Percentiles rank a stretch among this genome's conserved stretches.
Evolutionary conservation across 1,140 invertebrate species (phyloP).

Genomic region (Drosophila pandora): DNA sequence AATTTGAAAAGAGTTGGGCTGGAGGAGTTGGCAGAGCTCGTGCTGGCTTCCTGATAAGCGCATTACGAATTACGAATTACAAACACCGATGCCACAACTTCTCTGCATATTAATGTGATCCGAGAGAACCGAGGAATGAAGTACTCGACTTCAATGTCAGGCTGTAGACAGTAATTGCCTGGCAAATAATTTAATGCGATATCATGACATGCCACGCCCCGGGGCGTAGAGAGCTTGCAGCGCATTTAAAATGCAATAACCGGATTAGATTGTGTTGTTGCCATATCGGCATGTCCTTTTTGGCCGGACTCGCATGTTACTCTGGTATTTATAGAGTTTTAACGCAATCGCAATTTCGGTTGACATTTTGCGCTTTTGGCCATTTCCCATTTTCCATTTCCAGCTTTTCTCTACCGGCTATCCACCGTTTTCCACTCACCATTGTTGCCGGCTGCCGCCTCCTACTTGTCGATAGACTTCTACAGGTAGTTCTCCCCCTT

Average conservation of each 20-base stretch:
- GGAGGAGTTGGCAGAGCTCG: constrained; percentile 4
- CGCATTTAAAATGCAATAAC: constrained; percentile 81
- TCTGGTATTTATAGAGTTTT: constrained; percentile 83
- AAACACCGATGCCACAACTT: constrained; percentile 3
- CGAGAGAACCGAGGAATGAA: neutral
- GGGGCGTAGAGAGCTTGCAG: constrained; percentile 52
- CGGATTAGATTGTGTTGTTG: constrained; percentile 80
- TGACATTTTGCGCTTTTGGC: constrained; percentile 75
- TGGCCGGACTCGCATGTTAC: constrained; percentile 59
- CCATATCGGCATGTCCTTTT: constrained; percentile 69
- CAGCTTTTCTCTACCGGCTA: constrained; percentile 16
- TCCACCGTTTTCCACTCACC: constrained; percentile 14
- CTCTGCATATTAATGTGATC: constrained; percentile 6
- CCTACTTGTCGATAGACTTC: constrained; percentile 60
- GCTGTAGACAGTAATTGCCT: constrained; percentile 40
- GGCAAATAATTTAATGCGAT: constrained; percentile 53
- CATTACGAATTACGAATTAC: constrained; percentile 37
- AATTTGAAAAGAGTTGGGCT: constrained; percentile 60
- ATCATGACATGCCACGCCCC: constrained; percentile 27
- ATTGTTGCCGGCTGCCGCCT: constrained; percentile 54
- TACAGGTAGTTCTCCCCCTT: constrained; percentile 37
- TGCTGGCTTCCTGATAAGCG: constrained; percentile 65
- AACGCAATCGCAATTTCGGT: constrained; percentile 81
- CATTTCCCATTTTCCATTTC: constrained; percentile 48
- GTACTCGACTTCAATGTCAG: constrained; percentile 41